Base-by-base conservation (phyloP, 2,888 invertebrate genomes). In the Plagiodera versicolora region DNA sequence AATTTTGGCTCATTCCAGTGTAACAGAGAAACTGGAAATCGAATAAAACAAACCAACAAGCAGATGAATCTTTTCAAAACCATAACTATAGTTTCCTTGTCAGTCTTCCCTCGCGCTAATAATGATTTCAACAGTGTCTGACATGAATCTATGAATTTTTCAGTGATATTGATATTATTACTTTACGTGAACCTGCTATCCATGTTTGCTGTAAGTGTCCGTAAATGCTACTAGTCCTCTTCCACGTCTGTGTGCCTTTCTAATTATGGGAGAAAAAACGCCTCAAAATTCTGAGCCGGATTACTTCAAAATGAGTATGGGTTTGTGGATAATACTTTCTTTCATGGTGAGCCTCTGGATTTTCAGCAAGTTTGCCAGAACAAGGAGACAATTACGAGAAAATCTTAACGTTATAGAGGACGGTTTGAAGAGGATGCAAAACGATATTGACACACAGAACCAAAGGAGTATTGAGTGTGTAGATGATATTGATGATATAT, bases 351-450 rank as follows among this genome's bases (percentile, higher is more conserved):
- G 77, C 50, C 59, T 74, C 9, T 79, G 77, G 76, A 72, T 79
- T 19, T 66, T 75, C 17, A 73, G 67, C 19, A 74, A 71, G 51
- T 76, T 77, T 61, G 58, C 76, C 18, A 72, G 68, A 54, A 77
- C 79, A 0, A 64, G 78, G 52, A 67, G 73, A 53, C 74, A 74
- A 51, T 70, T 79, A 47, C 71, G 72, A 46, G 69, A 73, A 52
- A 80, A 80, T 66, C 68, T 80, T 55, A 73, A 75, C 54, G 74
- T 73, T 32, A 77, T 78, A 48, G 76, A 79, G 70, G 76, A 79
- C 71, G 79, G 79, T 54, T 61, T 80, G 53, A 73, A 69, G 59
- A 69, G 70, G 47, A 73, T 80, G 70, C 79, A 80, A 58, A 72
- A 74, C 9, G 70, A 74, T 24, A 71, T 78, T 14, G 77, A 77